Evolutionary conservation across 2,888 invertebrate species (phyloP).

Genomic region (Machimus atricapillus): DNA sequence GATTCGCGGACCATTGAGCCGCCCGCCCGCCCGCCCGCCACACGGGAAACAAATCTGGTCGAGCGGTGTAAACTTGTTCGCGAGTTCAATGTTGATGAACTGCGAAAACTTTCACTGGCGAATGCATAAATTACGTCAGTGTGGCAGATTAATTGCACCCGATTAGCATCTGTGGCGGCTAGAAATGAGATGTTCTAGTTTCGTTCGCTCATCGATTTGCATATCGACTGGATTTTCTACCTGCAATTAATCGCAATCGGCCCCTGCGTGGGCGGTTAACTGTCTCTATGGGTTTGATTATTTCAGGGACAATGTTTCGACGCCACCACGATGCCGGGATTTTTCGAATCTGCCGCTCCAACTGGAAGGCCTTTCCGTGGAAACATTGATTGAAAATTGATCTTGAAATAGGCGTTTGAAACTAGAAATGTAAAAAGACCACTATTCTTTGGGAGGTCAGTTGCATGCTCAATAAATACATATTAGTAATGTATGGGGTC

Average conservation of each 20-base stretch:
- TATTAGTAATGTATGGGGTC: neutral
- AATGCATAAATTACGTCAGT: neutral
- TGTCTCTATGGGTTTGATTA: neutral
- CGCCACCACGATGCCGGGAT: neutral
- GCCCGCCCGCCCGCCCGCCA: no score
- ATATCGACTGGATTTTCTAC: neutral
- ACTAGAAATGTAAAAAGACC: neutral
- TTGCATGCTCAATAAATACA: neutral
- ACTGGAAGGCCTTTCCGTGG: neutral
- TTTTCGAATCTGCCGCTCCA: neutral
- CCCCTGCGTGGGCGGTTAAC: neutral
- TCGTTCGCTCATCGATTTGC: neutral
- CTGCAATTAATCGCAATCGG: neutral
- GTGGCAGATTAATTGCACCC: neutral
- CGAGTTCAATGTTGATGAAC: conserved; percentile 11
- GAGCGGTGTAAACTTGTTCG: neutral
- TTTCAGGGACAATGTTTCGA: neutral
- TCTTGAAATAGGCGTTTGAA: neutral
- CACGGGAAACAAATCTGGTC: neutral
- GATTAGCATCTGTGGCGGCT: neutral
- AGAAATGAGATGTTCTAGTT: conserved; percentile 2
- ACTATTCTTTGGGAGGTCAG: neutral
- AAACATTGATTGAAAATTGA: neutral
- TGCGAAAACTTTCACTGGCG: conserved; percentile 1
- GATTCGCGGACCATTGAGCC: neutral